Evolutionary conservation across 2,113 vertebrate species (phyloP), one percentile per base, ranked within the genome.

Genomic region (Oriolus oriolus): DNA sequence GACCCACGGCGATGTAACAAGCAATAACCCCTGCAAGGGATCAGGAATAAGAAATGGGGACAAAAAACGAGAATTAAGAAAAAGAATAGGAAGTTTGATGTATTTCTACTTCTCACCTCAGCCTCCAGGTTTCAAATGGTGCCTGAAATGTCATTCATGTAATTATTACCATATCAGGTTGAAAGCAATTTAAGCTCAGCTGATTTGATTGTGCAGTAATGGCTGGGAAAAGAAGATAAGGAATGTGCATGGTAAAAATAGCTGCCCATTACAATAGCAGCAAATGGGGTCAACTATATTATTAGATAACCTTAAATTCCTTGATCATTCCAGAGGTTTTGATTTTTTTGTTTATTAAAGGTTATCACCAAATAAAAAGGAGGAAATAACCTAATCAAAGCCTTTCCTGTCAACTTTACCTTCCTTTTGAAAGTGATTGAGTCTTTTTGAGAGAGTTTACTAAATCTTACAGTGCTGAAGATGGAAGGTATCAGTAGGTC

Each of bases 151-250:
- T 96, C 97, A 97, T 90, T 97, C 90, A 76, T 89, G 82, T 94
- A 97, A 97, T 98, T 98, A 97, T 97, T 94, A 90, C 73, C 64
- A 59, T 92, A 96, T 95, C 80, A 95, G 78, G 71, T 96, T 94
- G 89, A 97, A 97, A 94, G 90, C 59, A 93, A 95, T 97, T 97
- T 95, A 61, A 91, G 27, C 68, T 95, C 37, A 93, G 45, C 69
- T 94, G 94, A 97, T 96, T 96, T 97, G 79, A 97, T 96, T 97
- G 73, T 93, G 50, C 81, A 79, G 79, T 97, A 98, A 97, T 97
- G 87, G 79, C 94, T 98, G 97, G 7, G 31, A 74, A 94, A 97
- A 85, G 77, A 89, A 97, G 97, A 98, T 98, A 98, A 98, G 91
- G 66, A 93, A 91, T 39, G 50, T 83, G 74, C 44, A 74, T 50